Conservation (phyloP, 2,797 vertebrate species). For the Falco naumanni region DNA sequence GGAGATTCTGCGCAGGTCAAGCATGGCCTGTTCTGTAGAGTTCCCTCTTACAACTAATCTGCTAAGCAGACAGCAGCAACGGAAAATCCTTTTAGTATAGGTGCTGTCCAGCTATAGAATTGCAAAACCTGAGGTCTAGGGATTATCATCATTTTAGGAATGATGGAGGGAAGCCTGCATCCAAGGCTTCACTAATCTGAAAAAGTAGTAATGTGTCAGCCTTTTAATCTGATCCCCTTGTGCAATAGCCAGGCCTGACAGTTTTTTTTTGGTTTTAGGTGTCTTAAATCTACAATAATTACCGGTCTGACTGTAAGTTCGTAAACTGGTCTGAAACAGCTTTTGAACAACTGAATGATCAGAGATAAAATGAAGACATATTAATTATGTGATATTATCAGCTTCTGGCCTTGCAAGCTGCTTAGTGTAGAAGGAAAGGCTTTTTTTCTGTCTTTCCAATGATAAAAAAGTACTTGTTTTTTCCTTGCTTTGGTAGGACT, state of each 20-base stretch:
- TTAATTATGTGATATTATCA: background rate
- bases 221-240: constrained; percentile 27
- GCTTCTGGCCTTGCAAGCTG: background rate
- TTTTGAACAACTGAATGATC: constrained; percentile 6
- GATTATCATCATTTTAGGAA: constrained; percentile 59
- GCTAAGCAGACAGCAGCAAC: constrained; percentile 18
- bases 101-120: constrained; percentile 36
- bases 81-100: constrained; percentile 48
- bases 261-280: constrained; percentile 9
- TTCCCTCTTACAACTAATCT: background rate
- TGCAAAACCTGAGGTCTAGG: constrained; percentile 31
- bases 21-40: background rate
- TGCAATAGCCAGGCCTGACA: background rate
- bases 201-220: constrained; percentile 25
- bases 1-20: background rate
- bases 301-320: background rate
- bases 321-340: background rate
- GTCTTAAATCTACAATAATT: constrained; percentile 20
- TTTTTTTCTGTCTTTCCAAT: background rate
- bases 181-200: constrained; percentile 13
- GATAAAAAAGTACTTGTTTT: background rate
- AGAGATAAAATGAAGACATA: background rate
- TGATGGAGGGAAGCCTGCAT: background rate
- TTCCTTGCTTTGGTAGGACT: background rate
- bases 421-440: background rate